A percentile compares a stretch with the other conserved stretches of the same genome.
Evolutionary conservation across 2,797 vertebrate genomes (phyloP).

Genomic region (Scolopax rusticola): DNA sequence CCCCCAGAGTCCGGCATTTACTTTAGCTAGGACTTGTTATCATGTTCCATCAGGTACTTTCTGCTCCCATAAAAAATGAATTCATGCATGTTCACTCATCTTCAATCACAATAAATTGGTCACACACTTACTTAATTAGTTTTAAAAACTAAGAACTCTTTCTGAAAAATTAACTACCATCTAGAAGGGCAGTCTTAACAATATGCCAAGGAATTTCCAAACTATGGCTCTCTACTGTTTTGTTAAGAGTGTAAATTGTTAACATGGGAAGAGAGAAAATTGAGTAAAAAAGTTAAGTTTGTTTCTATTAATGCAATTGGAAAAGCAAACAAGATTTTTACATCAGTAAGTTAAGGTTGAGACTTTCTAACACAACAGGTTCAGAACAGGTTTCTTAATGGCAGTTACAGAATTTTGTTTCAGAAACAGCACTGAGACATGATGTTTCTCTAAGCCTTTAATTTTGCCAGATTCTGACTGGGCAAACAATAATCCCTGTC

Average conservation of each 20-base stretch:
- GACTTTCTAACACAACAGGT: not conserved
- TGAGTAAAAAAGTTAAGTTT: not conserved
- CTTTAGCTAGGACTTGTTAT: not conserved
- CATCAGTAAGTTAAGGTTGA: not conserved
- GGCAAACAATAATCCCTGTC: slow-evolving; percentile 9
- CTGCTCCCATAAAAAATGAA: not conserved
- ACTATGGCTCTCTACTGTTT: not conserved
- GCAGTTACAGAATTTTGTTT: slow-evolving; percentile 1
- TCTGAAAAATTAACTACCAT: not conserved
- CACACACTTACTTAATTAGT: not conserved
- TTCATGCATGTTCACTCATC: not conserved
- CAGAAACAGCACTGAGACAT: not conserved
- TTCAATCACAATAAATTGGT: not conserved
- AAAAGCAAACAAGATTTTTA: slow-evolving; percentile 25
- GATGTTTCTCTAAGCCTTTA: not conserved
- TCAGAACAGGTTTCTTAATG: not conserved
- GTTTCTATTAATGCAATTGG: not conserved
- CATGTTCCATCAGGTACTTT: not conserved
- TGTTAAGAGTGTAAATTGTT: not conserved
- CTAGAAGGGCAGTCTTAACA: not conserved
- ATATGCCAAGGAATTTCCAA: not conserved
- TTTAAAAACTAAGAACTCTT: not conserved
- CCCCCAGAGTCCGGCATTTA: not conserved
- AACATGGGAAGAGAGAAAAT: not conserved
- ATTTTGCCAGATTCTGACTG: slow-evolving; percentile 41